phyloP scores from a whole-genome alignment of 2,888 invertebrate species.

The Trilocha varians region DNA sequence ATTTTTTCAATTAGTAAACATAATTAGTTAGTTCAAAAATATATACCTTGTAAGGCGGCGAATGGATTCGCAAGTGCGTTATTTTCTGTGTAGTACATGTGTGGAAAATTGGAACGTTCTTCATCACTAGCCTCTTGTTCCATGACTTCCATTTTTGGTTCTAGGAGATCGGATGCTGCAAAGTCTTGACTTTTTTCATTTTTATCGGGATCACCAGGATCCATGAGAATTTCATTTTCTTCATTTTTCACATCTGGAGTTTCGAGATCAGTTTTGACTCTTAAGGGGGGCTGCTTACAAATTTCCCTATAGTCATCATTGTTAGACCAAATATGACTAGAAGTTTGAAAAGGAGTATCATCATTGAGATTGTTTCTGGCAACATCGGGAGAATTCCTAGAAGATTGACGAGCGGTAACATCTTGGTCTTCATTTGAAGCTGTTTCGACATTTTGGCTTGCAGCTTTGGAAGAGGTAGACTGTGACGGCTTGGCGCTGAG shows the following conservation, averaged over 20 bases:
- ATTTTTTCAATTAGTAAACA: background rate
- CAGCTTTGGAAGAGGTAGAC: conserved; percentile 72
- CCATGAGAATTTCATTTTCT: conserved; percentile 62
- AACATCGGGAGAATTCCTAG: conserved; percentile 70
- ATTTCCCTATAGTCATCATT: conserved; percentile 70
- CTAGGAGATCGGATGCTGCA: conserved; percentile 61
- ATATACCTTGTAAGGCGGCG: conserved; percentile 56
- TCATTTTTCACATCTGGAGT: conserved; percentile 65
- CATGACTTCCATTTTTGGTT: conserved; percentile 82
- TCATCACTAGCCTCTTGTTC: conserved; percentile 81
- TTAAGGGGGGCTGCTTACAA: conserved; percentile 60
- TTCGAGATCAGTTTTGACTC: conserved; percentile 73
- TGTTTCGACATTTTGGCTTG: conserved; percentile 70
- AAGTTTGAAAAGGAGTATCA: conserved; percentile 70
- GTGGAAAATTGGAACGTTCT: conserved; percentile 66
- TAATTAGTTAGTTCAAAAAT: conserved; percentile 1
- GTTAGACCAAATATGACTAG: conserved; percentile 74
- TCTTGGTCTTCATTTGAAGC: conserved; percentile 61
- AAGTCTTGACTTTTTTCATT: conserved; percentile 60
- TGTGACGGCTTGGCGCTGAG: conserved; percentile 71
- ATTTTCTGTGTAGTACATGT: conserved; percentile 57
- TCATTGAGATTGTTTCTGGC: conserved; percentile 72
- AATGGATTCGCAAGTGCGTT: conserved; percentile 66
- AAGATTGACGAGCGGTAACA: conserved; percentile 58
- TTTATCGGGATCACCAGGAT: conserved; percentile 57